Evolutionary conservation across 2,797 vertebrate species (phyloP).

Genomic region (Novumbra hubbsi): DNA sequence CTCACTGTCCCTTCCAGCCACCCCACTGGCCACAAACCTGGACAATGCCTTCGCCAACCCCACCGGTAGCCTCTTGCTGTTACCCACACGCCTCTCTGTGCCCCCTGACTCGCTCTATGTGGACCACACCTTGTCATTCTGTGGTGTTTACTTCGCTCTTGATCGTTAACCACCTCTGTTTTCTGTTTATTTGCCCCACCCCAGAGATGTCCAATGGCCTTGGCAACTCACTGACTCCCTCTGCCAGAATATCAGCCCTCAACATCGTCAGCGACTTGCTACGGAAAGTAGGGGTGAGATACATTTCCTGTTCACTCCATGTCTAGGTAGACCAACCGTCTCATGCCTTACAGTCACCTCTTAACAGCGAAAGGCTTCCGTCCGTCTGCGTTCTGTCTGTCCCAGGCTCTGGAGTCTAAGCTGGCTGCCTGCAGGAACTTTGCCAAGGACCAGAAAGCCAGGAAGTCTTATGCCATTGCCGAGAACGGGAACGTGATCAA

Average conservation of each 20-base stretch:
- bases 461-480: constrained; percentile 79
- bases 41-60: constrained; percentile 88
- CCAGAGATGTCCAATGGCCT: constrained; percentile 85
- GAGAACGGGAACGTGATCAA: constrained; percentile 82
- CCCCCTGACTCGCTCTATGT: not conserved
- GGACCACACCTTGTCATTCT: not conserved
- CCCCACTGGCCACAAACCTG: constrained; percentile 86
- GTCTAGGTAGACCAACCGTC: not conserved
- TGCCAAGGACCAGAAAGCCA: constrained; percentile 91
- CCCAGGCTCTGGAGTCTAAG: constrained; percentile 94
- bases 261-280: constrained; percentile 97
- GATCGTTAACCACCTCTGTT: not conserved
- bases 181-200: constrained; percentile 9
- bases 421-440: constrained; percentile 94
- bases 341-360: not conserved
- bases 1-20: constrained; percentile 89
- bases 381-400: not conserved
- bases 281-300: constrained; percentile 93
- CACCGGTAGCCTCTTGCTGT: constrained; percentile 72
- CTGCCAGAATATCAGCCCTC: constrained; percentile 94
- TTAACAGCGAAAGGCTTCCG: not conserved
- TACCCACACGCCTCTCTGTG: not conserved
- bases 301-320: not conserved
- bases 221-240: constrained; percentile 84
- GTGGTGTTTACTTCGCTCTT: too few relatives aligned